Conservation (phyloP, 2,797 vertebrate genomes). For the Sebastes vulpes region DNA sequence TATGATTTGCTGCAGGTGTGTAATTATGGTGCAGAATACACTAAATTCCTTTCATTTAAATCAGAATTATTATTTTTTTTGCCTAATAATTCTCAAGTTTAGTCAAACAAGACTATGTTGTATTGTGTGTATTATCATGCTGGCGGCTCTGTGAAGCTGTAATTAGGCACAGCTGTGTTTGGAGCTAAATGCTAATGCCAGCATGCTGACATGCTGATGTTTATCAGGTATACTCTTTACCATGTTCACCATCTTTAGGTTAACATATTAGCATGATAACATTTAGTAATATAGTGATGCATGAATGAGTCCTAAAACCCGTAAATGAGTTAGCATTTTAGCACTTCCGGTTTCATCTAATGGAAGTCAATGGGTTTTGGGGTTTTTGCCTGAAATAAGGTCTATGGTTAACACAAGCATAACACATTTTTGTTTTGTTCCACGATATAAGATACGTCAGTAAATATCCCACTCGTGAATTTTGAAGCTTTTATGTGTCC, state of each 20-base stretch:
- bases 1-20: neutral
- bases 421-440: no score
- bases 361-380: no score
- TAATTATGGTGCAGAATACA: neutral
- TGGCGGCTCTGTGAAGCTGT: neutral
- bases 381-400: no score
- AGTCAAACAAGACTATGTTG: neutral
- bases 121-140: neutral
- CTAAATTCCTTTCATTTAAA: neutral
- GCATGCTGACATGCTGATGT: neutral
- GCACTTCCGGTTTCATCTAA: no score
- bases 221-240: neutral
- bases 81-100: neutral
- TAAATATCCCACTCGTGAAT: no score
- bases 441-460: no score
- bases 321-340: no score
- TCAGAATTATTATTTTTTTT: neutral
- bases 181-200: neutral
- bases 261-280: neutral
- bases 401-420: no score
- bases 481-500: no score
- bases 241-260: neutral
- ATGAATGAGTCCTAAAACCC: no score
- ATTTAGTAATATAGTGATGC: neutral
- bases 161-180: neutral